These are phyloP conservation scores for Cotesia glomerata DNA, from an alignment of 1,140 invertebrate genomes.

Conservation along the genomic window DNA sequence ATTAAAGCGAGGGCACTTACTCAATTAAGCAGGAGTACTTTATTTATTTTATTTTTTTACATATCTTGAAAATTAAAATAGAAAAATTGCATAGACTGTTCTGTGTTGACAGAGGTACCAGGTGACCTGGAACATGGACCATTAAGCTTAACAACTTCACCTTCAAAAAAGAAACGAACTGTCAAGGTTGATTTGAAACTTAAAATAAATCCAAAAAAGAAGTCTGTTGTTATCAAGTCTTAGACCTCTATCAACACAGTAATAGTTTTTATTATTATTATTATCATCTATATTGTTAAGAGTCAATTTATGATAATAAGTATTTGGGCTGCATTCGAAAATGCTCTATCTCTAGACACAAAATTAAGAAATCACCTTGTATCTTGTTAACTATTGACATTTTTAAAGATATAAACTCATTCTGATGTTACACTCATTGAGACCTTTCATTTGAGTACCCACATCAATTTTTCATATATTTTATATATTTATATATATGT, in stretches of 20 bases:
- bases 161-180: slow-evolving; percentile 77
- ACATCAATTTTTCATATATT: too few species aligned
- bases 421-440: too few species aligned
- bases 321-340: too few species aligned
- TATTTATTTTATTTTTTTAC: slow-evolving; percentile 41
- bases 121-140: slow-evolving; percentile 64
- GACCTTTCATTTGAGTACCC: too few species aligned
- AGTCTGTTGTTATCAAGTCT: slow-evolving; percentile 47
- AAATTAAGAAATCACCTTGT: too few species aligned
- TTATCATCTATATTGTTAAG: too few species aligned
- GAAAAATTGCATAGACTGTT: slow-evolving; percentile 62
- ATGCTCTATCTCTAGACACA: too few species aligned
- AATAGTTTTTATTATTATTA: slow-evolving; percentile 39
- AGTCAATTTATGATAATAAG: too few species aligned
- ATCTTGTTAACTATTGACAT: too few species aligned
- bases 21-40: not conserved
- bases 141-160: slow-evolving; percentile 67
- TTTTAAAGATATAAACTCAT: too few species aligned
- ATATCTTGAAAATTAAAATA: not conserved
- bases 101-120: slow-evolving; percentile 67
- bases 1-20: slow-evolving; percentile 38
- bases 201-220: slow-evolving; percentile 73
- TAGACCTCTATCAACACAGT: slow-evolving; percentile 59
- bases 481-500: too few species aligned
- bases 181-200: slow-evolving; percentile 81